Conservation (phyloP, 2,113 vertebrate species). For the Beaufortia kweichowensis region DNA sequence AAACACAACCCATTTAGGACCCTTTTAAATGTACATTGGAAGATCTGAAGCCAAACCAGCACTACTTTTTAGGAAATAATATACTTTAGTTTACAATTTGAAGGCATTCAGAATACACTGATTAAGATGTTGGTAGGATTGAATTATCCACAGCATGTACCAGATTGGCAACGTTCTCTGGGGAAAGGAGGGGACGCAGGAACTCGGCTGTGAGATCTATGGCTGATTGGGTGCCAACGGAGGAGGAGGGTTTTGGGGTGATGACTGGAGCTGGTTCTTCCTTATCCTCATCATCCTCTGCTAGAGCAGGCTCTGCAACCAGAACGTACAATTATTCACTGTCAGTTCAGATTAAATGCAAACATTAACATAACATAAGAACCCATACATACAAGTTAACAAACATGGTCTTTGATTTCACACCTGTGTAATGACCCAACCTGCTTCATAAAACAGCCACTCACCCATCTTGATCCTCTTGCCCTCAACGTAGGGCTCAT, state of each 20-base stretch:
- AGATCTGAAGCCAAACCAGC: too few species aligned
- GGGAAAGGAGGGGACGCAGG: constrained; percentile 81
- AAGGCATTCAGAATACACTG: background rate
- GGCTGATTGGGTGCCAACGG: constrained; percentile 79
- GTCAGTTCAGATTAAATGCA: background rate
- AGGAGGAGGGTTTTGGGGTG: constrained; percentile 68
- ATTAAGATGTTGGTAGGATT: background rate
- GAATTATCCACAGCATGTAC: constrained; percentile 60
- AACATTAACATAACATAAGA: too few species aligned
- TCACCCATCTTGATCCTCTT: constrained; percentile 93
- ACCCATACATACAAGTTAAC: too few species aligned
- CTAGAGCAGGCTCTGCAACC: constrained; percentile 78
- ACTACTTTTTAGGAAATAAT: too few species aligned
- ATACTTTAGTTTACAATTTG: too few species aligned
- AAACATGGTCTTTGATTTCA: background rate
- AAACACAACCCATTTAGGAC: too few species aligned
- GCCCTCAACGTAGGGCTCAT: constrained; percentile 78
- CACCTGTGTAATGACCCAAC: background rate
- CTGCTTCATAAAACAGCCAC: constrained; percentile 38
- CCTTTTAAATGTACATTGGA: too few species aligned
- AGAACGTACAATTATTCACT: background rate
- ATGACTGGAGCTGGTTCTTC: constrained; percentile 75
- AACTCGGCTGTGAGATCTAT: constrained; percentile 90
- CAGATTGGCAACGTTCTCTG: constrained; percentile 92
- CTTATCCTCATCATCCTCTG: constrained; percentile 92